Evolutionary conservation across 92 coral and sea anemone genomes (phyloP), one percentile per base, ranked within the genome.

Genomic region (Muricea muricata): DNA sequence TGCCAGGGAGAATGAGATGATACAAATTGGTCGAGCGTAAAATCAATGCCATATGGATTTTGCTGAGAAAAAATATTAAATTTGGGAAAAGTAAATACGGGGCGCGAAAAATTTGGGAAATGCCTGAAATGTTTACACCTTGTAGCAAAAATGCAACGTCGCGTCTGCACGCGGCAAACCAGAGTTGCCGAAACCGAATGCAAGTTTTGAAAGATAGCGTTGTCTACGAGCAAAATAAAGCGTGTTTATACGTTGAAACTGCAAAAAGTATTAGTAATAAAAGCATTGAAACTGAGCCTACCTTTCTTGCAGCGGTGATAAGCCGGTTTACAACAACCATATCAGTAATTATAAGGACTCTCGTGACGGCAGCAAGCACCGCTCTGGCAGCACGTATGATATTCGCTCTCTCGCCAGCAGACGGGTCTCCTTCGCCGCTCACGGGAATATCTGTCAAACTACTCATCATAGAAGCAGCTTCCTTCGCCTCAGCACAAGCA

Each of bases 401-500:
- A 29, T 87, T 94, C 12, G 89, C 84, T 65, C 91, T 92, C 48
- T 97, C 99, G 12, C 79, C 37, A 6, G 74, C 37, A 40, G 80
- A 84, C 25, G 93, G 83, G 33, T 90, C 89, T 31, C 88, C 91
- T 31, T 85, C 93, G 54, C 39, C 57, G 39, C 57, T 88, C 42
- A 86, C 83, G 25, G 92, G 81, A 25, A 81, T 79, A 70, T 81
- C 86, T 81, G 99, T 94, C 70, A 97, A 88, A 72, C 89, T 79
- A 5, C 93, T 92, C 71, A 97, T 97, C 83, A 94, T 86, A 73
- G 87, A 90, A 0, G 98, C 99, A 46, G 99, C 94, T 82, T 65
- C 90, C 84, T 85, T 93, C 56, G 99, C 99, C 80, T 97, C 99
- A 58, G 85, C 94, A 46, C 99, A 97, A 45, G 97, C 97, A 71